Evolutionary conservation across 2,797 vertebrate genomes (phyloP).

Genomic region (Eulemur rubriventer): DNA sequence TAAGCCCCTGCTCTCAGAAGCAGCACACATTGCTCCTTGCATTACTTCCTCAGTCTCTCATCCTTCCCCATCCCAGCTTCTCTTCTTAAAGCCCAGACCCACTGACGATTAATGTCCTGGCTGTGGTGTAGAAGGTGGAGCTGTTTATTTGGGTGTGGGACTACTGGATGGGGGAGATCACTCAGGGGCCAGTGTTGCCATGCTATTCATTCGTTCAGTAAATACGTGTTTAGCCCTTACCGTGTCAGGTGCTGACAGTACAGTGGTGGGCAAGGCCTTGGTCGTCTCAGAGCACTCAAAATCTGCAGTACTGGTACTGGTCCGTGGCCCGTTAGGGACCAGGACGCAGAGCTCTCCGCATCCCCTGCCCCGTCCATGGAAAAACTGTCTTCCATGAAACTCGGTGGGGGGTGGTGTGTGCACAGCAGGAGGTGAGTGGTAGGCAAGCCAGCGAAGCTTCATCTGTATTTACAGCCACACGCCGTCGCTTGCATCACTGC

Average conservation of each 20-base stretch:
- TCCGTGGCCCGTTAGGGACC: too few species aligned
- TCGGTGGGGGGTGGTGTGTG: too few species aligned
- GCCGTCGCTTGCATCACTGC: too few species aligned
- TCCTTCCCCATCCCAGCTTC: not conserved
- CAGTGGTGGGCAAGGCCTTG: not conserved
- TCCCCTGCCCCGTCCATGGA: too few species aligned
- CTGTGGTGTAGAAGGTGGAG: not conserved
- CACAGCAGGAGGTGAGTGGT: too few species aligned
- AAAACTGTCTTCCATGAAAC: too few species aligned
- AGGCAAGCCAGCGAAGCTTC: too few species aligned
- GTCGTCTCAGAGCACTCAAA: not conserved
- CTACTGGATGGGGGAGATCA: not conserved
- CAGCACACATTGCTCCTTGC: not conserved
- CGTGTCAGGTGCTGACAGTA: not conserved
- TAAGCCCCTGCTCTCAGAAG: not conserved
- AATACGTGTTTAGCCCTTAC: not conserved
- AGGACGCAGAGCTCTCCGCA: too few species aligned
- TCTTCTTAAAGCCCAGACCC: not conserved
- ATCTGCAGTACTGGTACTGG: too few species aligned
- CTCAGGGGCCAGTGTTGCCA: not conserved
- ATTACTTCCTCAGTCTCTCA: not conserved
- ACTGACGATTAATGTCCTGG: not conserved
- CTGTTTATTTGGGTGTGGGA: not conserved
- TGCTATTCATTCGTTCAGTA: not conserved
- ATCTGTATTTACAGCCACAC: too few species aligned